A percentile compares a stretch with the other conserved stretches of the same genome.
Conservation (phyloP, 1,140 invertebrate species). For the Telenomus remus region DNA sequence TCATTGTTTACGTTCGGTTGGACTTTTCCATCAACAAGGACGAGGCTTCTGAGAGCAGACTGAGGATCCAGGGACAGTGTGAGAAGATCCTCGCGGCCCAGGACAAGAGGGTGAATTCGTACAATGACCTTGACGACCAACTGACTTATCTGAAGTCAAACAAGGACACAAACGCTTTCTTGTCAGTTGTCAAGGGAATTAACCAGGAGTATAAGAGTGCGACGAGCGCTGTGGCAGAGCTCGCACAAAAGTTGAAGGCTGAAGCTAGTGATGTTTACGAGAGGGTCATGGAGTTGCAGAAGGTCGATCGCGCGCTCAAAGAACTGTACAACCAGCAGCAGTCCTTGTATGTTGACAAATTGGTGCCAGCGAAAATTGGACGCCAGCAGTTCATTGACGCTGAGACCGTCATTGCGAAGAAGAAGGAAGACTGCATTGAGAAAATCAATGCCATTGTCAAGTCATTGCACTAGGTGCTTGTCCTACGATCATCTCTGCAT, state of each 20-base stretch:
- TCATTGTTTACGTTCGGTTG: slow-evolving; percentile 95
- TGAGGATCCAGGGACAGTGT: slow-evolving; percentile 76
- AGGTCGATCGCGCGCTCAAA: slow-evolving; percentile 77
- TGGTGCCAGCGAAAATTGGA: slow-evolving; percentile 81
- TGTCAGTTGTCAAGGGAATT: slow-evolving; percentile 78
- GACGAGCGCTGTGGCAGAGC: slow-evolving; percentile 77
- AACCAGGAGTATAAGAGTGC: slow-evolving; percentile 81
- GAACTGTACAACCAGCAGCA: slow-evolving; percentile 77
- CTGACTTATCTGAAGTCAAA: slow-evolving; percentile 79
- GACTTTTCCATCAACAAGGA: slow-evolving; percentile 93
- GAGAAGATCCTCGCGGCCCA: slow-evolving; percentile 79
- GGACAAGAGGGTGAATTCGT: slow-evolving; percentile 79
- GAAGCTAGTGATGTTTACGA: slow-evolving; percentile 81
- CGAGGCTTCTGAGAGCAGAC: slow-evolving; percentile 78
- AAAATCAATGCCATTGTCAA: slow-evolving; percentile 80
- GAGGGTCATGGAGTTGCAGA: slow-evolving; percentile 80
- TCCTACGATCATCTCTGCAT: slow-evolving; percentile 7
- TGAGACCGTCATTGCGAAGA: slow-evolving; percentile 78
- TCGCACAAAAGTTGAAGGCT: slow-evolving; percentile 79
- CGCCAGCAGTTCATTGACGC: slow-evolving; percentile 81
- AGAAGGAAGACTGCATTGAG: slow-evolving; percentile 81
- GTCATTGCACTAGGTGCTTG: slow-evolving; percentile 68
- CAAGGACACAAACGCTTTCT: slow-evolving; percentile 79
- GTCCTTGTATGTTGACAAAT: slow-evolving; percentile 79
- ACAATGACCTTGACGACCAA: slow-evolving; percentile 81